Evolutionary conservation across 2,113 vertebrate genomes (phyloP), one percentile per base, ranked within the genome.

Genomic region (Drymodes brunneopygia): DNA sequence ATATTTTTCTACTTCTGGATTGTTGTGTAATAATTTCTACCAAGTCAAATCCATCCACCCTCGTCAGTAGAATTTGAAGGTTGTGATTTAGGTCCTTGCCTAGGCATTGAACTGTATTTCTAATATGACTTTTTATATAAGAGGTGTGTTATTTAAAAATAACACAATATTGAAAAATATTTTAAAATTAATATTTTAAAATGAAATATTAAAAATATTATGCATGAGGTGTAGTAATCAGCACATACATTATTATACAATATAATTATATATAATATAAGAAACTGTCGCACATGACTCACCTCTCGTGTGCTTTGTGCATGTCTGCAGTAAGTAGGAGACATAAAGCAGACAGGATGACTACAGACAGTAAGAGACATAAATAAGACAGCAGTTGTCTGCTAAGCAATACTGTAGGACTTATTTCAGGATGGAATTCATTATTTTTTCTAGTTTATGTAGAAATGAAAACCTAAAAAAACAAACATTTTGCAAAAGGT

Each of bases 211-310:
- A 1, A 47, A 66, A 60, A 60, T 20, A 33, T 9, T 17, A 27
- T 33, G 5, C 3, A 18, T 50, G 21, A 36, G 6, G 5, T 16
- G 56, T 27, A 36, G 9, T 19, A 50, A 72, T 44, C 50, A 42
- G 50, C 36, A 16, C 15, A 44, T 35, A 12, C 31, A 11, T 61
- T 50, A 14, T 9, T 40, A 40, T 42, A 10, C 6, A 25, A 21
- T 36, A 33, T 19, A 44, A 50, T 65, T 44, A 44, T 23, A 27
- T 19, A 31, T 9, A 10, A 35, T 65, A 24, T 57, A 65, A n/a
- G 48, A 56, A 56, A 10, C 7, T 0, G 0, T 45, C 36, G 23
- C 15, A 28, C 2, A 23, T 31, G 2, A 66, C 2, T 38, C 33
- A n/a, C 3, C 10, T 33, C 58, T n/a, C 27, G 11, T 18, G 11